These are phyloP conservation scores for Myotis lucifugus DNA, from an alignment of 2,113 vertebrate species.

Conservation along the genomic window DNA sequence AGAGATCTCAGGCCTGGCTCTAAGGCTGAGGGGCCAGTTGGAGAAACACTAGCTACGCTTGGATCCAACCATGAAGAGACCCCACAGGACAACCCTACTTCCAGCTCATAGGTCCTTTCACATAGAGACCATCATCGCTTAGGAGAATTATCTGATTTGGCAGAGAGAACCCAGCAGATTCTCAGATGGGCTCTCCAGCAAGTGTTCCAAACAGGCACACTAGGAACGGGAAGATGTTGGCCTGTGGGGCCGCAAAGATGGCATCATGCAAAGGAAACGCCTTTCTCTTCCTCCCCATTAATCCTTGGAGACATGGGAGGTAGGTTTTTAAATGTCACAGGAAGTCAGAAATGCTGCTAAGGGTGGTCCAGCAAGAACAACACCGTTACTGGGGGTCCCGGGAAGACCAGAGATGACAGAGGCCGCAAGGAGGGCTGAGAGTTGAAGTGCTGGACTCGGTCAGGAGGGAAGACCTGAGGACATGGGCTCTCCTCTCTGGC, in stretches of 20 bases:
- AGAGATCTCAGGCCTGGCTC: not conserved
- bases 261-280: not conserved
- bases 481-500: fast-evolving
- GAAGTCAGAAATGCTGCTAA: not conserved
- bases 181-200: not conserved
- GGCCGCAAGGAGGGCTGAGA: not conserved
- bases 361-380: not conserved
- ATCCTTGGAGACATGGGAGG: not conserved
- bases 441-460: not conserved
- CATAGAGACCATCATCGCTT: not conserved
- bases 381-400: not conserved
- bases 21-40: not conserved
- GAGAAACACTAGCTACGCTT: not conserved
- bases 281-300: not conserved
- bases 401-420: not conserved
- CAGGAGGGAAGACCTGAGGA: not conserved
- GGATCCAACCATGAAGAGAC: not conserved
- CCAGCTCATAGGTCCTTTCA: not conserved
- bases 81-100: not conserved
- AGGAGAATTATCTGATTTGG: not conserved
- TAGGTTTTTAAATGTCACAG: not conserved
- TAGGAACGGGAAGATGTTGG: not conserved
- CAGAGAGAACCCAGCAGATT: not conserved
- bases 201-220: not conserved
- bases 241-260: not conserved